Base-by-base conservation (phyloP, 1,140 invertebrate genomes). In the Heliconius melpomene region DNA sequence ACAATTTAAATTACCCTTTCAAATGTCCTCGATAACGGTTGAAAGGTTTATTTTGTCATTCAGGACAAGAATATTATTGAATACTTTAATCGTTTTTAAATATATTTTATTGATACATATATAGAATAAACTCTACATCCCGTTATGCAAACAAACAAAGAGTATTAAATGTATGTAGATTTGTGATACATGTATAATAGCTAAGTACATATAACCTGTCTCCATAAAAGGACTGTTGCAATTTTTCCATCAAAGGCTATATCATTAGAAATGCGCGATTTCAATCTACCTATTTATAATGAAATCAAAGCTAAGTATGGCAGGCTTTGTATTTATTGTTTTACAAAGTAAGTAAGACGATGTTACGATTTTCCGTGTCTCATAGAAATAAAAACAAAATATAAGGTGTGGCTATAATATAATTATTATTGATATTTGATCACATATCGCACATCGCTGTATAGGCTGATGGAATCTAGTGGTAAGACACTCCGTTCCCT, bases 1-100 rank as follows among this genome's bases (percentile, higher is more conserved):
- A 66, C 26, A n/a, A 66, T 26, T 29, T 66, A 29, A 66, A 66
- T 66, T 66, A 29, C 60, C 60, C 60, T 66, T 66, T 66, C 60
- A 66, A 26, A 29, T 66, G 60, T 66, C 60, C 60, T 66, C 13
- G 23, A 16, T 66, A 29, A 1, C 3, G 9, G 60, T 66, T 29
- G 23, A 66, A 23, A 60, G n/a, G 23, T 66, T 66, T 66, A 66
- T 29, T 29, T 66, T 26, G 2, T 29, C 60, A 66, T 29, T 66
- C 13, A 66, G 13, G 60, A 66, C 60, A 66, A 66, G 60, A 66
- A 66, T 3, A 66, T 29, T 66, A 66, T 29, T 26, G 6, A 66
- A 26, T 29, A 66, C 23, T 23, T 60, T 60, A 60, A 23, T 60
- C 8, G n/a, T 60, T 60, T 60, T 60, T 60, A 60, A 60, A 60